Percentiles rank a stretch among this genome's conserved stretches.
phyloP scores from a whole-genome alignment of 2,797 vertebrate genomes.

The Protonibea diacanthus region DNA sequence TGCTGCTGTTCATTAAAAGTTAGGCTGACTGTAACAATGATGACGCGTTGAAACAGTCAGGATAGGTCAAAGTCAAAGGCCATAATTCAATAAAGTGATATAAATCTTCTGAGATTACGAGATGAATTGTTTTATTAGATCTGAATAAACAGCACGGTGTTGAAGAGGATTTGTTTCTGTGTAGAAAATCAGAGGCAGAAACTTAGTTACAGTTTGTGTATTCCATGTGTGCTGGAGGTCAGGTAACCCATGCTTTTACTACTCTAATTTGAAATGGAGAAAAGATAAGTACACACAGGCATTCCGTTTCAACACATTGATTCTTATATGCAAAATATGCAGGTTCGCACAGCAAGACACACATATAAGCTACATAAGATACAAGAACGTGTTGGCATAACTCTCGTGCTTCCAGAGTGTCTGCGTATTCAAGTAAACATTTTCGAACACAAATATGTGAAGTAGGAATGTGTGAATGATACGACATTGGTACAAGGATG shows the following conservation, averaged over 20 bases:
- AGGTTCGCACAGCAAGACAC: neutral
- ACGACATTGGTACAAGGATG: neutral
- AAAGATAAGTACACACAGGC: neutral
- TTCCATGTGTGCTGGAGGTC: constrained; percentile 7
- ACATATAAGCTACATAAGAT: neutral
- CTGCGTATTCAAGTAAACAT: neutral
- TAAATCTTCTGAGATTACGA: neutral
- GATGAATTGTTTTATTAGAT: neutral
- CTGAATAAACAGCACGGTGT: neutral
- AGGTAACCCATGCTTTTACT: neutral
- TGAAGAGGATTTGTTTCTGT: neutral
- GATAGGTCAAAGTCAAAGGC: neutral
- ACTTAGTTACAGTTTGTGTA: neutral
- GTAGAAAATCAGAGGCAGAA: neutral
- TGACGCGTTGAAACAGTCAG: neutral
- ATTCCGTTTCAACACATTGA: neutral
- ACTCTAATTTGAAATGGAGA: constrained; percentile 2
- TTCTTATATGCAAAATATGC: constrained; percentile 12
- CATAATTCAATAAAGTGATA: neutral
- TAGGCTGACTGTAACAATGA: neutral
- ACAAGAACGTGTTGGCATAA: neutral
- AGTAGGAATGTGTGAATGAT: neutral
- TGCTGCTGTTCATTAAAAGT: neutral
- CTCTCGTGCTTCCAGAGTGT: neutral
- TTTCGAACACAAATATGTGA: neutral